Evolutionary conservation across 2,113 vertebrate genomes (phyloP).

Genomic region (Heterotis niloticus): DNA sequence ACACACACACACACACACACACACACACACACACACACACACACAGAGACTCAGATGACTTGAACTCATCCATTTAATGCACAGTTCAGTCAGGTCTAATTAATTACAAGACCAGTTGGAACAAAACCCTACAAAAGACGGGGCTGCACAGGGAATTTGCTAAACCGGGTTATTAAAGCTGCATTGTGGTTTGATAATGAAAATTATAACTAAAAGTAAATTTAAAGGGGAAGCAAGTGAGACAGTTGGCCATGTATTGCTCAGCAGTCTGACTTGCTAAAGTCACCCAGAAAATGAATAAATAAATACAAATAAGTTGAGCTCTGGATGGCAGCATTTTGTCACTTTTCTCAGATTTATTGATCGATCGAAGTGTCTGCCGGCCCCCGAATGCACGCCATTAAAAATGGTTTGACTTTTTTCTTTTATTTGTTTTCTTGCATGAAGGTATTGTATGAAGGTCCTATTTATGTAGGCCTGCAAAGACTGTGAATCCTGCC

Average conservation of each 20-base stretch:
- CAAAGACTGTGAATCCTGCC: neutral
- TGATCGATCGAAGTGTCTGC: neutral
- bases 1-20: neutral
- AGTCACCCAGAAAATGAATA: neutral
- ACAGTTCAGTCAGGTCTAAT: no score
- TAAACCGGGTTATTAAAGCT: no score
- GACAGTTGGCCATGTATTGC: neutral
- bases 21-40: neutral
- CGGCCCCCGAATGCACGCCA: neutral
- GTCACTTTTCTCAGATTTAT: conserved; percentile 3
- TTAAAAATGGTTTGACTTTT: neutral
- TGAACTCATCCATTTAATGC: neutral
- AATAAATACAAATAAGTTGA: conserved; percentile 1
- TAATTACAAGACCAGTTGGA: no score
- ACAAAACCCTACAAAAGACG: no score
- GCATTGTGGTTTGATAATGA: no score
- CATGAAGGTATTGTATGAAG: neutral
- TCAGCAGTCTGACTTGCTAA: no score
- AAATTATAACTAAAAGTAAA: no score
- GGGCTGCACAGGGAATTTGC: no score
- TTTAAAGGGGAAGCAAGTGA: no score
- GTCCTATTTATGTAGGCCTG: neutral
- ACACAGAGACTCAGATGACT: neutral
- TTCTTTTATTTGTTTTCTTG: conserved; percentile 9
- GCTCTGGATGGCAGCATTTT: neutral